Percentiles rank a stretch among this genome's conserved stretches.
These are phyloP conservation scores for Muscicapa comitata DNA, from an alignment of 2,797 vertebrate genomes.

Conservation along the genomic window DNA sequence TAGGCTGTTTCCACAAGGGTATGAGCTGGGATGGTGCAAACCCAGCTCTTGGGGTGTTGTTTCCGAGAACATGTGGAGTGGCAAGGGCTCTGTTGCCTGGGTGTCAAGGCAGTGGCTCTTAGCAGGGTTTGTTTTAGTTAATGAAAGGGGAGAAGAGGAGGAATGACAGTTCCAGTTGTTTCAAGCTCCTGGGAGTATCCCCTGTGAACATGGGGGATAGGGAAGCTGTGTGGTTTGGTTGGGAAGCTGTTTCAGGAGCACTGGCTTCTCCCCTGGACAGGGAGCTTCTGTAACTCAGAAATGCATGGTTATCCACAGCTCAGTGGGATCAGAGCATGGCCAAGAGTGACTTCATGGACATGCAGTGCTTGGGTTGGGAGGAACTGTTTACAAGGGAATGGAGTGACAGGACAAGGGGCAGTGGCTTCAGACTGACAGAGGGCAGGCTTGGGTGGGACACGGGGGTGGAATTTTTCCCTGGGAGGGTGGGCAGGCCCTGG, in stretches of 20 bases:
- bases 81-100: not conserved
- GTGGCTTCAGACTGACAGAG: not conserved
- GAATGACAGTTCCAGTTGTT: not conserved
- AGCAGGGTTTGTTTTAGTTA: not conserved
- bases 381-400: not conserved
- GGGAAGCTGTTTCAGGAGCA: not conserved
- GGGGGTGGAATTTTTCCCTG: not conserved
- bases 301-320: not conserved
- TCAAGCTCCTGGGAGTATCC: not conserved
- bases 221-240: not conserved
- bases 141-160: not conserved
- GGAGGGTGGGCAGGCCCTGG: not conserved
- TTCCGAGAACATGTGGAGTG: not conserved
- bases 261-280: not conserved
- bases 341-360: rapidly evolving
- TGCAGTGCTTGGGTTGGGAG: not conserved
- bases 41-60: not conserved
- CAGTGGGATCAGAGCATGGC: not conserved
- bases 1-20: not conserved
- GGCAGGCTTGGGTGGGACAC: too few species aligned
- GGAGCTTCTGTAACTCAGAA: too few species aligned
- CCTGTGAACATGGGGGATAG: rapidly evolving
- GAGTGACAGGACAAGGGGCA: not conserved
- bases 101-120: not conserved
- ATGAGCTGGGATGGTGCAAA: not conserved